A percentile compares a stretch with the other conserved stretches of the same genome.
Conservation (phyloP, 2,888 invertebrate genomes). For the Rotaria sp. region DNA sequence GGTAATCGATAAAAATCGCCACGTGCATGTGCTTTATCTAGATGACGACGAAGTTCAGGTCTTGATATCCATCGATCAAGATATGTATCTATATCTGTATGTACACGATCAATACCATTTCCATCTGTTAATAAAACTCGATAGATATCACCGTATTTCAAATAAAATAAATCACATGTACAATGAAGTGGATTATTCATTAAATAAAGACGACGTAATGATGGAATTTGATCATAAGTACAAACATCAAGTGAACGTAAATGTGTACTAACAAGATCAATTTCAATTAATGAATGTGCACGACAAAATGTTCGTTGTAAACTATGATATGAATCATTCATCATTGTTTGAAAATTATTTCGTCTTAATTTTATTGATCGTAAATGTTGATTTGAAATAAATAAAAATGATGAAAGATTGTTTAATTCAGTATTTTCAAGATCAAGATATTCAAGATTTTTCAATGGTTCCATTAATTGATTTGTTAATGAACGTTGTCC, state of each 20-base stretch:
- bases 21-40: conserved; percentile 10
- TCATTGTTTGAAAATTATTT: neutral
- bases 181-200: conserved; percentile 27
- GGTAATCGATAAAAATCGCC: conserved; percentile 11
- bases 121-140: neutral
- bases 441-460: neutral
- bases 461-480: neutral
- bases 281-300: neutral
- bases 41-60: conserved; percentile 13
- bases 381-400: neutral
- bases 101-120: neutral
- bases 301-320: conserved; percentile 16
- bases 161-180: conserved; percentile 1
- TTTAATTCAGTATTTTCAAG: neutral
- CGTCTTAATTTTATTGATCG: neutral
- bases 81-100: neutral
- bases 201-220: neutral
- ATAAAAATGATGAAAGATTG: neutral
- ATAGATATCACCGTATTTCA: conserved; percentile 28
- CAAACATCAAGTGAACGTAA: neutral
- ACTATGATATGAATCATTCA: neutral
- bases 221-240: conserved; percentile 25
- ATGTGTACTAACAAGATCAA: conserved; percentile 20
- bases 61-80: conserved; percentile 21
- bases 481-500: neutral